phyloP scores from a whole-genome alignment of 2,797 vertebrate species.

The Sphenopsis melanotis region DNA sequence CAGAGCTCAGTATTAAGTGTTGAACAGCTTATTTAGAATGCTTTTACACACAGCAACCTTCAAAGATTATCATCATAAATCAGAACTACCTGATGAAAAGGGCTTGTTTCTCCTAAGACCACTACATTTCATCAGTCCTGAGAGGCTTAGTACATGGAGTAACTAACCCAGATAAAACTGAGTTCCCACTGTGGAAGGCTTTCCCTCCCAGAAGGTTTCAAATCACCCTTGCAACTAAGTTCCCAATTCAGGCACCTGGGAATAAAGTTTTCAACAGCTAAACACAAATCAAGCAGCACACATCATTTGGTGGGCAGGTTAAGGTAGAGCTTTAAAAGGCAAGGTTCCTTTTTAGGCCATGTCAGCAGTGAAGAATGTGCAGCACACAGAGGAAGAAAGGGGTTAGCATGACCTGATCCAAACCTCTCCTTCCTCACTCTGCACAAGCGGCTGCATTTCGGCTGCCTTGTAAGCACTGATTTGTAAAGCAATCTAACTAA shows the following conservation, averaged over 20 bases:
- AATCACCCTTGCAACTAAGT: neutral
- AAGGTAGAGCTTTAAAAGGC: constrained; percentile 27
- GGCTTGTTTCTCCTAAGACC: neutral
- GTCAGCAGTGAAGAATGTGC: constrained; percentile 18
- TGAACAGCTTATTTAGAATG: neutral
- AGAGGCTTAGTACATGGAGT: neutral
- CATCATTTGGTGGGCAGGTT: neutral
- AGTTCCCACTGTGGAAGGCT: neutral
- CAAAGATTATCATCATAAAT: neutral
- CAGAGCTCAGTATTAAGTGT: neutral
- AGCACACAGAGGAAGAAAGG: constrained; percentile 2
- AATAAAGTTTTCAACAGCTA: neutral
- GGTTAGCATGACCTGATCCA: constrained; percentile 57
- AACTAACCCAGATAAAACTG: neutral
- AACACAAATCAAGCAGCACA: neutral
- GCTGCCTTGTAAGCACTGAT: neutral
- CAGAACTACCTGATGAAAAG: neutral
- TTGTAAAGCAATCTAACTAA: neutral
- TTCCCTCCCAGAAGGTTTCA: neutral
- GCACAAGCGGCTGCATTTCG: neutral
- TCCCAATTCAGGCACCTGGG: neutral
- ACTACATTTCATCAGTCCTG: neutral
- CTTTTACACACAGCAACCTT: neutral
- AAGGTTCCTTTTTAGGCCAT: constrained; percentile 44
- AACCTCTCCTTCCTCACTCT: constrained; percentile 9